Base-by-base conservation (phyloP, 2,113 vertebrate genomes). In the Toxotes jaculatrix region DNA sequence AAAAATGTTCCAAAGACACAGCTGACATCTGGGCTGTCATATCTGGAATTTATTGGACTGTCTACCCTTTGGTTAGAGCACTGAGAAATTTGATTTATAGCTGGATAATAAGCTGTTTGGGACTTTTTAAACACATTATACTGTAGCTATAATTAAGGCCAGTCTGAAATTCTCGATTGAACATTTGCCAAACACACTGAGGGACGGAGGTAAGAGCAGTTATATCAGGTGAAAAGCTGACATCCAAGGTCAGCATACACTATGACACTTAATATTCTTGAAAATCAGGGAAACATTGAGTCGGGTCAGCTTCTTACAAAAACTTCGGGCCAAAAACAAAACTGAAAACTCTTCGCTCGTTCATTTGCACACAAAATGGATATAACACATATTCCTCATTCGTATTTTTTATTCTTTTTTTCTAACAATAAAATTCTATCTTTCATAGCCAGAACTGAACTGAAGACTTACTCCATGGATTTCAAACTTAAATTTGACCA, bases 271-370 rank as follows among this genome's bases (percentile, higher is more conserved):
- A 74, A 42, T 38, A 40, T 36, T 77, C 27, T 85, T 63, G 55
- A 45, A 75, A 75, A 83, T 89, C 88, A 92, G 89, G 90, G 87
- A 89, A 78, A 67, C 60, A 9, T 31, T 65, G 72, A 32, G 55
- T 60, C 31, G 16, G 67, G 68, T 75, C 21, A n/a, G 62, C 38
- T 38, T 72, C 42, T 69, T 55, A 38, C 5, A 11, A 67, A 43
- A 64, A 17, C 32, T 10, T 45, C 60, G 64, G 68, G 69, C 77
- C 45, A 82, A 80, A 86, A 77, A 53, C 8, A 11, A 7, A 82
- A 61, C 16, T 23, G 47, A 72, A 84, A 71, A 69, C 59, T 80
- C 19, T 32, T 84, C 38, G 23, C 56, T 71, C 55, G 62, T 59
- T 85, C 31, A 64, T 82, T 74, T 74, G 64, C 59, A 34, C 61